Conservation (phyloP, 2,113 vertebrate species). For the Neotoma lepida region DNA sequence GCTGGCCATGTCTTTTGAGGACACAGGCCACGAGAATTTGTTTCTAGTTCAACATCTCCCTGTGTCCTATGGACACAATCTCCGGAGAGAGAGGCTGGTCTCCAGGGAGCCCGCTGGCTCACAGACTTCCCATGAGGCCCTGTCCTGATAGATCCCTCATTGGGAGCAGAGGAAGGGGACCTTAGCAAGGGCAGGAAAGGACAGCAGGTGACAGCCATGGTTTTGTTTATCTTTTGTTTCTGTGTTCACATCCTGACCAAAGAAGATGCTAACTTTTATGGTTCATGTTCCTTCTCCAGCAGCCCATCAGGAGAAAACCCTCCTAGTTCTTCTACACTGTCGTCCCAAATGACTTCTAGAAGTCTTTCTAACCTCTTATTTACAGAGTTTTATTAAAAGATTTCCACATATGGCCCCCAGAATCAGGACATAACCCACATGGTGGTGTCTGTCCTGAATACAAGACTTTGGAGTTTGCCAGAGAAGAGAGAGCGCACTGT, state of each 20-base stretch:
- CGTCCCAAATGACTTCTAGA: background rate
- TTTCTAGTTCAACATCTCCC: background rate
- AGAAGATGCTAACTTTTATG: background rate
- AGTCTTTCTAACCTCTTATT: background rate
- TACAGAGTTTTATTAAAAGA: background rate
- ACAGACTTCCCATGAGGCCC: background rate
- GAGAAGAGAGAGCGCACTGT: background rate
- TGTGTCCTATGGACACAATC: background rate
- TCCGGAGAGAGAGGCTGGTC: background rate
- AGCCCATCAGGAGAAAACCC: background rate
- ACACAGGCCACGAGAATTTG: background rate
- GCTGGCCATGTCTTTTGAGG: background rate
- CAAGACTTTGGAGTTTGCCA: background rate
- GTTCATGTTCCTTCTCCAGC: background rate
- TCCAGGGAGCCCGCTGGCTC: background rate
- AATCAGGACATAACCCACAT: background rate
- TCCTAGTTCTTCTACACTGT: background rate
- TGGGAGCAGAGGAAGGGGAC: background rate
- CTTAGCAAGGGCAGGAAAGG: background rate
- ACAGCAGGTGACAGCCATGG: background rate
- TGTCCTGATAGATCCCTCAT: background rate
- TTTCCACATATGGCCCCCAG: background rate
- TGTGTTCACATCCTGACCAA: background rate
- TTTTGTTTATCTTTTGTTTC: background rate
- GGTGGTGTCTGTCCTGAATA: background rate